A percentile compares a stretch with the other conserved stretches of the same genome.
Evolutionary conservation across 2,113 vertebrate species (phyloP).

Genomic region (Dicaeum eximium): DNA sequence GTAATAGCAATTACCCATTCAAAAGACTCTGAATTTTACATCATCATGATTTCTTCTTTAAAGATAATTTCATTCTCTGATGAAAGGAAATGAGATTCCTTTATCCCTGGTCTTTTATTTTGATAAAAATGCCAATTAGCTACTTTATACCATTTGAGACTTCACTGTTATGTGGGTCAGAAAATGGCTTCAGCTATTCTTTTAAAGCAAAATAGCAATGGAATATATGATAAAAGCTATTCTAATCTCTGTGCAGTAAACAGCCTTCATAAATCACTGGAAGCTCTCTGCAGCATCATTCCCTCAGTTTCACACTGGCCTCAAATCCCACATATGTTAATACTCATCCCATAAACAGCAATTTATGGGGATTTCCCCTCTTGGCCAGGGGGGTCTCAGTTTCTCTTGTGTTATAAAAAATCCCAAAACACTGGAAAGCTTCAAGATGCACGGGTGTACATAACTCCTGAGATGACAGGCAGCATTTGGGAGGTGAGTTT

Average conservation of each 20-base stretch:
- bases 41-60: neutral
- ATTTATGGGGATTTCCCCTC: neutral
- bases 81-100: slow-evolving; percentile 52
- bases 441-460: neutral
- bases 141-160: slow-evolving; percentile 68
- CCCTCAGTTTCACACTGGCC: neutral
- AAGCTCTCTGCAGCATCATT: neutral
- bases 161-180: slow-evolving; percentile 40
- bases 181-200: slow-evolving; percentile 30
- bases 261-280: neutral
- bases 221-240: slow-evolving; percentile 11
- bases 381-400: neutral
- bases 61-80: slow-evolving; percentile 20
- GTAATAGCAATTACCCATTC: slow-evolving; percentile 49
- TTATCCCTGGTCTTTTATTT: slow-evolving; percentile 32
- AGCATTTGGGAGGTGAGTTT: neutral
- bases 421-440: neutral
- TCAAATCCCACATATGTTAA: neutral
- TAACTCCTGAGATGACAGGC: neutral
- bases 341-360: neutral
- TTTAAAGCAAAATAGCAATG: slow-evolving; percentile 14
- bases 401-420: neutral
- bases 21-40: slow-evolving; percentile 49
- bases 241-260: slow-evolving; percentile 10
- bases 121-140: slow-evolving; percentile 71